Evolutionary conservation across 2,797 vertebrate species (phyloP).

Genomic region (Pseudochromis fuscus): DNA sequence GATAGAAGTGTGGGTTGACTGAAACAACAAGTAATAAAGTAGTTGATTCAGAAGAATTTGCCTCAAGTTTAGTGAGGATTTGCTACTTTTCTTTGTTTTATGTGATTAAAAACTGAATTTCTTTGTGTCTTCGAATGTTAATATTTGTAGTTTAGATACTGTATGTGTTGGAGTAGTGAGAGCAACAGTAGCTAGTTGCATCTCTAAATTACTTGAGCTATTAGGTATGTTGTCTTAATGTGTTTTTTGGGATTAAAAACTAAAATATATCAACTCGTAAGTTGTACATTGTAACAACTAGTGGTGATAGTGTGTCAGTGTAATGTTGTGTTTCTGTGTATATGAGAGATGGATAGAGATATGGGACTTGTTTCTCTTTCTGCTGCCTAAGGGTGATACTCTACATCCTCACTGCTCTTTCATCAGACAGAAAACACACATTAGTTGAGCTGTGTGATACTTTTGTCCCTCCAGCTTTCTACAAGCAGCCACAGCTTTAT

Average conservation of each 20-base stretch:
- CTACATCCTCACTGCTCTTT: slow-evolving; percentile 23
- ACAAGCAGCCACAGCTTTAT: slow-evolving; percentile 25
- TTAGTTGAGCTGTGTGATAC: slow-evolving; percentile 49
- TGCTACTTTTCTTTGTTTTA: background rate
- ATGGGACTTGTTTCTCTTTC: slow-evolving; percentile 25
- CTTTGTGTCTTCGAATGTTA: background rate
- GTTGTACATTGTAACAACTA: background rate
- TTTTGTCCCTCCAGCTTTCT: slow-evolving; percentile 3
- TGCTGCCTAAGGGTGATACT: slow-evolving; percentile 17
- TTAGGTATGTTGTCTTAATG: background rate
- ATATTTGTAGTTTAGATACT: no score
- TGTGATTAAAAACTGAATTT: background rate
- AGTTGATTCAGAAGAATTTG: no score
- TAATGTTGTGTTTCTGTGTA: background rate
- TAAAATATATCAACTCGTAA: background rate
- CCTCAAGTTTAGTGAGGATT: no score
- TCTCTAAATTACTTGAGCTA: background rate
- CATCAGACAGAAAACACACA: slow-evolving; percentile 13
- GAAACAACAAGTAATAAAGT: no score
- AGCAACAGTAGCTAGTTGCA: background rate
- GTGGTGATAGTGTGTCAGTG: background rate
- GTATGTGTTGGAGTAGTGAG: no score
- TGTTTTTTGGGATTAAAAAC: background rate
- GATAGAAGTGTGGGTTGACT: no score
- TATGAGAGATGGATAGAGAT: background rate